phyloP scores from a whole-genome alignment of 2,888 invertebrate genomes.

The Drosophila mayaguana region DNA sequence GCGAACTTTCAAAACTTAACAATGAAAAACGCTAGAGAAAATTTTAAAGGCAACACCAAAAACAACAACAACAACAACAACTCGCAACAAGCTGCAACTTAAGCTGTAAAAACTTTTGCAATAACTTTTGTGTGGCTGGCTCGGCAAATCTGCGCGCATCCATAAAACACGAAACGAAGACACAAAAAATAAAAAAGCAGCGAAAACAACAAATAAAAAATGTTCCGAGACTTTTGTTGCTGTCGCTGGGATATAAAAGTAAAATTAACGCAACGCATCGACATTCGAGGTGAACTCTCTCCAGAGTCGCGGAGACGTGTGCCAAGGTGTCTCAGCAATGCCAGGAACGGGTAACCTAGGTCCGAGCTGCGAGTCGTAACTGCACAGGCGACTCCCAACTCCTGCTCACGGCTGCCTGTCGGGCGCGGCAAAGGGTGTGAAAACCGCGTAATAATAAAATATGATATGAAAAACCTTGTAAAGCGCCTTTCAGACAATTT shows the following conservation, averaged over 20 bases:
- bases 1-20: slow-evolving; percentile 58
- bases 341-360: slow-evolving; percentile 10
- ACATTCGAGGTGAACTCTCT: slow-evolving; percentile 50
- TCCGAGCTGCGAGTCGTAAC: not conserved
- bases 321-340: slow-evolving; percentile 16
- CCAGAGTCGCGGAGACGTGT: not conserved
- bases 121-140: slow-evolving; percentile 57
- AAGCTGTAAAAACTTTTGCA: slow-evolving; percentile 62
- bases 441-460: slow-evolving; percentile 75
- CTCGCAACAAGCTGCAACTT: slow-evolving; percentile 48
- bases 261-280: slow-evolving; percentile 70
- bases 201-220: slow-evolving; percentile 13
- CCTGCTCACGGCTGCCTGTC: not conserved
- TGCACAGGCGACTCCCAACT: not conserved
- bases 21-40: slow-evolving; percentile 37
- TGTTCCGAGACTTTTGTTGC: slow-evolving; percentile 39
- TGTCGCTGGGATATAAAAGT: slow-evolving; percentile 54
- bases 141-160: slow-evolving; percentile 64
- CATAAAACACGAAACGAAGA: slow-evolving; percentile 41
- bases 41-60: slow-evolving; percentile 35
- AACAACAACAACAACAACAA: slow-evolving; percentile 23
- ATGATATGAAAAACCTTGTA: slow-evolving; percentile 73
- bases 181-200: not conserved
- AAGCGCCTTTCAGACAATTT: slow-evolving; percentile 75
- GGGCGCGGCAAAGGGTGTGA: slow-evolving; percentile 45